Conservation (phyloP, 1,140 invertebrate genomes). For the Heterodera carotae region DNA sequence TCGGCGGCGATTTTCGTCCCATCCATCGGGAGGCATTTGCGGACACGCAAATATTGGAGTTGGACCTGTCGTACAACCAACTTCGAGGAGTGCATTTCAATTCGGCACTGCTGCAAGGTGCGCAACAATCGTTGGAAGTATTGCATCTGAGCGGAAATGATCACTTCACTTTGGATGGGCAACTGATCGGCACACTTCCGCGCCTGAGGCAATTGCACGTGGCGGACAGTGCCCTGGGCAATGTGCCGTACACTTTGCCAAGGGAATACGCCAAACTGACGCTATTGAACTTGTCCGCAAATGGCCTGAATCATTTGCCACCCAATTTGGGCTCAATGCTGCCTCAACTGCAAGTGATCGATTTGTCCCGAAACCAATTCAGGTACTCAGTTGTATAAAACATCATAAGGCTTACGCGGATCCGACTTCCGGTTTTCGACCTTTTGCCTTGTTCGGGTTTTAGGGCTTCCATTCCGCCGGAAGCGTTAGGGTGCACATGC, state of each 20-base stretch:
- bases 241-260: constrained; percentile 48
- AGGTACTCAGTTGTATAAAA: constrained; percentile 46
- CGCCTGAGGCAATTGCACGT: constrained; percentile 49
- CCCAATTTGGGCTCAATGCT: constrained; percentile 32
- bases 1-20: constrained; percentile 32
- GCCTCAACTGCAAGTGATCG: constrained; percentile 43
- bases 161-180: not conserved
- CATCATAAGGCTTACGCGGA: too few relatives aligned
- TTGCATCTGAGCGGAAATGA: constrained; percentile 56
- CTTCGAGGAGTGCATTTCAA: constrained; percentile 50
- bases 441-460: too few relatives aligned
- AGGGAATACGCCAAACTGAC: constrained; percentile 40
- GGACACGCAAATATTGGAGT: constrained; percentile 45
- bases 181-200: constrained; percentile 42
- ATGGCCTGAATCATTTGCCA: constrained; percentile 40
- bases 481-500: too few relatives aligned
- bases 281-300: constrained; percentile 49
- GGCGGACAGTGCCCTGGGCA: constrained; percentile 53
- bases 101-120: constrained; percentile 45
- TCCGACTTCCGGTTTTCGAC: too few relatives aligned
- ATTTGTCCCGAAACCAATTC: constrained; percentile 52
- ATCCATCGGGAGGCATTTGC: constrained; percentile 55
- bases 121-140: constrained; percentile 47
- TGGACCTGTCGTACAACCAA: constrained; percentile 59
- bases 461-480: too few relatives aligned